Evolutionary conservation across 2,888 invertebrate species (phyloP), one percentile per base, ranked within the genome.

Genomic region (Standfussiana lucernea): DNA sequence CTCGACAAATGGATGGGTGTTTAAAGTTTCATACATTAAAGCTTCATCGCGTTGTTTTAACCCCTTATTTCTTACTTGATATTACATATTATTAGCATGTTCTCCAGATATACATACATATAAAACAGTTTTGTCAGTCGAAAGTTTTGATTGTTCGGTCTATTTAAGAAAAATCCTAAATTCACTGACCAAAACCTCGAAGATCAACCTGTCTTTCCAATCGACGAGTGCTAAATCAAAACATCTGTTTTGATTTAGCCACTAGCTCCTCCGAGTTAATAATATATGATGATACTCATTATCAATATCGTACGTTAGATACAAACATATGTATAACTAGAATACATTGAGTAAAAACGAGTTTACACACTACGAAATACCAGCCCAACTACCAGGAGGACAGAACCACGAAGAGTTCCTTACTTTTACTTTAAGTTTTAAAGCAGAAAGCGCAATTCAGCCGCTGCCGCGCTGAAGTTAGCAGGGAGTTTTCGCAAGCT

Each of bases 401-500:
- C 66, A 84, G 53, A 70, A 64, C 56, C 72, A 40, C 69, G 59
- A 72, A 82, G 82, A 75, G 72, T 66, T 82, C n/a, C 65, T 71
- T 70, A 74, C 71, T 71, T 77, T 71, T 71, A 77, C 71, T 70
- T 70, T 75, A 75, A 80, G 78, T 78, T 80, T 50, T 66, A 56
- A 56, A 84, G 65, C 66, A 53, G 88, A 80, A 83, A 79, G 79
- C 73, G 86, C 80, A 86, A 83, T 88, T 83, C 75, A 67, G 75
- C 83, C 35, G 80, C 79, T 45, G 45, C 66, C 66, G 32, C 24
- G 45, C 66, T 67, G 67, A 76, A 79, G 77, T 80, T 88, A 75
- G 65, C 67, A 65, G 11, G 18, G 59, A 85, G 79, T 72, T 80
- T 67, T 80, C 50, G 62, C 86, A 88, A 86, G 88, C 88, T 83